Percentiles rank a stretch among this genome's conserved stretches.
Evolutionary conservation across 1,140 invertebrate genomes (phyloP).

Genomic region (Diorhabda elongata): DNA sequence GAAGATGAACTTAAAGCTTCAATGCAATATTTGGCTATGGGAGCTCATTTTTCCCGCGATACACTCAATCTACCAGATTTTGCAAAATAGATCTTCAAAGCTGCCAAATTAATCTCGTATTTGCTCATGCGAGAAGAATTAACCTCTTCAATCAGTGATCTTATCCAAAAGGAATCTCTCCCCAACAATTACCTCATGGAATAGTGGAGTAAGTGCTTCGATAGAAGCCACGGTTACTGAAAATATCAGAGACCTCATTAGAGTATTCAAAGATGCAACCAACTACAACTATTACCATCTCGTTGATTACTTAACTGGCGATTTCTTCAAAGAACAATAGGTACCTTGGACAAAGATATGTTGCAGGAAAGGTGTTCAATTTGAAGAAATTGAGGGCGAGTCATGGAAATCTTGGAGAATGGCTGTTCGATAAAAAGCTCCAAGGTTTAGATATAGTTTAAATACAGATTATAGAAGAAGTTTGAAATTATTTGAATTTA

Average conservation of each 20-base stretch:
- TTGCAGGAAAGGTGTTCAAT: constrained; percentile 76
- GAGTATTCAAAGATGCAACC: too few relatives aligned
- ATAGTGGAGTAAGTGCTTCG: too few relatives aligned
- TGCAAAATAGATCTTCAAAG: constrained; percentile 80
- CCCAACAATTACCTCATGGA: too few relatives aligned
- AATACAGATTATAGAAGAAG: background rate
- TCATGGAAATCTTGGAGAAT: constrained; percentile 71
- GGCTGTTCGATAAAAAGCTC: constrained; percentile 80
- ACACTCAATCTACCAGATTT: constrained; percentile 79
- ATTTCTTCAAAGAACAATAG: constrained; percentile 83
- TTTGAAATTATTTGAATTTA: too few relatives aligned
- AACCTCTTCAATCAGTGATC: constrained; percentile 58
- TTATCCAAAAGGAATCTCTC: constrained; percentile 49
- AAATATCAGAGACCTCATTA: too few relatives aligned
- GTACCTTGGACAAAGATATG: constrained; percentile 72
- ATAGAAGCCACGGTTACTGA: too few relatives aligned
- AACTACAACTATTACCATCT: constrained; percentile 41
- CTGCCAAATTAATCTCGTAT: constrained; percentile 86
- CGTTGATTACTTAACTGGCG: constrained; percentile 79
- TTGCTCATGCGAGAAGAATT: constrained; percentile 81
- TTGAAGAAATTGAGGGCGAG: constrained; percentile 68
- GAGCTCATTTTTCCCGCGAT: constrained; percentile 78
- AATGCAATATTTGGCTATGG: constrained; percentile 79
- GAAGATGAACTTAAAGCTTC: constrained; percentile 72
- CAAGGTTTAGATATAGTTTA: constrained; percentile 16